Evolutionary conservation across 2,113 vertebrate species (phyloP).

Genomic region (Centropristis striata): DNA sequence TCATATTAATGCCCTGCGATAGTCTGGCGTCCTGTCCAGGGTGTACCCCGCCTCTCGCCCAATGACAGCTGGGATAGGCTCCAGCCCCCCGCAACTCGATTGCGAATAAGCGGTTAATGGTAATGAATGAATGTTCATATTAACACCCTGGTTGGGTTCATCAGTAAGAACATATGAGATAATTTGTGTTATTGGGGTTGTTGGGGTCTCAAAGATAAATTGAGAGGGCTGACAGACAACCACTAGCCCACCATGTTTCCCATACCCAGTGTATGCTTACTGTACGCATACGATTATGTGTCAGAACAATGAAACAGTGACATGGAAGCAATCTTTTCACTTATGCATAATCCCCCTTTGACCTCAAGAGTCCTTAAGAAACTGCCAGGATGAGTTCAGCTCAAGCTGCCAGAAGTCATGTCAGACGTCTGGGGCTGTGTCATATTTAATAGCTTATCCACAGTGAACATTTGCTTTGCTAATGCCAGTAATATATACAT

Average conservation of each 20-base stretch:
- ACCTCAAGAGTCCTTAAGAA: constrained; percentile 52
- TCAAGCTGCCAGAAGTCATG: constrained; percentile 48
- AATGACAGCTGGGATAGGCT: too few species aligned
- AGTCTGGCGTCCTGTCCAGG: too few species aligned
- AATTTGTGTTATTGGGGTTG: too few species aligned
- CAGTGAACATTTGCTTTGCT: constrained; percentile 46
- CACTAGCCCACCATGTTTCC: neutral
- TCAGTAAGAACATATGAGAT: neutral
- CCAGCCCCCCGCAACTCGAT: too few species aligned
- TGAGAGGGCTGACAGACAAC: neutral
- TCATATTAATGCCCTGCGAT: too few species aligned
- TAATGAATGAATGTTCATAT: too few species aligned
- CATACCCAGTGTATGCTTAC: neutral
- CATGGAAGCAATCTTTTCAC: constrained; percentile 28
- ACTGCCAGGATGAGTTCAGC: constrained; percentile 48
- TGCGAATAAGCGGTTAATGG: too few species aligned
- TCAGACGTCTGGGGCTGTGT: constrained; percentile 46
- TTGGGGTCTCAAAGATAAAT: neutral
- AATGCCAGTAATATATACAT: constrained; percentile 52
- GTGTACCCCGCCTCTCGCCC: too few species aligned
- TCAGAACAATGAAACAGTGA: constrained; percentile 14
- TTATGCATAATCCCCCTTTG: constrained; percentile 47
- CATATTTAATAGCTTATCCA: constrained; percentile 60
- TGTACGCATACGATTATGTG: constrained; percentile 8
- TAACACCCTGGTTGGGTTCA: neutral